These are phyloP conservation scores for Rhabdophis nuchalis DNA, from an alignment of 2,797 vertebrate genomes.

Conservation along the genomic window DNA sequence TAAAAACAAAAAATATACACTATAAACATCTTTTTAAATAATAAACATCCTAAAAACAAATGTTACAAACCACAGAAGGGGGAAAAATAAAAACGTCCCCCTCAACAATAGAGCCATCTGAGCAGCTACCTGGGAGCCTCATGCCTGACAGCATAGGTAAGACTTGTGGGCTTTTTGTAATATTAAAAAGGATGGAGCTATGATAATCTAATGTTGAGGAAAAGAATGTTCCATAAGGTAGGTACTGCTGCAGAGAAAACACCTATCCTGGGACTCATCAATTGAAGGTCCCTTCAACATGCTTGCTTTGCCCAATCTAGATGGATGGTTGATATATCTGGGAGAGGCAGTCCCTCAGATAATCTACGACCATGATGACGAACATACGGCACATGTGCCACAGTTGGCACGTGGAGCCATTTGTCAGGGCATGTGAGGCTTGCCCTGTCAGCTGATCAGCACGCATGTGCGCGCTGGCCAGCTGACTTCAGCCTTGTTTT, in stretches of 20 bases:
- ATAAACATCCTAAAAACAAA: neutral
- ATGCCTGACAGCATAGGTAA: neutral
- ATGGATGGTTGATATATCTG: neutral
- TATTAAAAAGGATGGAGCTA: neutral
- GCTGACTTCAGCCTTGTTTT: too few relatives aligned
- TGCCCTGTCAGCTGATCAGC: too few relatives aligned
- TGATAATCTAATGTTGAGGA: neutral
- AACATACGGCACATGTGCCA: too few relatives aligned
- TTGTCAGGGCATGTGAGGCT: too few relatives aligned
- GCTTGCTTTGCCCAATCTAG: neutral
- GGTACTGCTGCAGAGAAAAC: neutral
- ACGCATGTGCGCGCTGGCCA: too few relatives aligned
- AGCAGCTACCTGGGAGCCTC: neutral
- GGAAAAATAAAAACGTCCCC: neutral
- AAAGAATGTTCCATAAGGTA: neutral
- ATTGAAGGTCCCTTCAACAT: neutral
- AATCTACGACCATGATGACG: too few relatives aligned
- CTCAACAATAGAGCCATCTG: neutral
- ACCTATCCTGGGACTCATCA: neutral
- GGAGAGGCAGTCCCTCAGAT: neutral
- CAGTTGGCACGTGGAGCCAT: too few relatives aligned
- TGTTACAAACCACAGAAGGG: neutral
- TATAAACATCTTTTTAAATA: neutral
- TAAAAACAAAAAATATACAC: neutral
- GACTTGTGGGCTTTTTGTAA: neutral